These are phyloP conservation scores for Athene cunicularia DNA, from an alignment of 2,113 vertebrate genomes.

Conservation along the genomic window DNA sequence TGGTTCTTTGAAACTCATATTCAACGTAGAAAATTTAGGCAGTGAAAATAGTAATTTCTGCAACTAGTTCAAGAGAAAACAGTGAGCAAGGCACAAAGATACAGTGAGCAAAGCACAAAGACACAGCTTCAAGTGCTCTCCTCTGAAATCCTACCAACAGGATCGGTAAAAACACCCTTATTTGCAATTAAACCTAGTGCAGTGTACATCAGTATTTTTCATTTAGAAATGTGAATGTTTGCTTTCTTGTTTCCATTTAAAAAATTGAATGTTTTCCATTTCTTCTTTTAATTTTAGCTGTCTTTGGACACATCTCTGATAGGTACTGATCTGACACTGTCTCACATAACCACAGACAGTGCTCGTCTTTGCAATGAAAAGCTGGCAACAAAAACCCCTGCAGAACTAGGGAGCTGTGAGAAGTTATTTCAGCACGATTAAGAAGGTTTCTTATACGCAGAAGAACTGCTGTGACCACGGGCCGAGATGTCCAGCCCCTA, in stretches of 20 bases:
- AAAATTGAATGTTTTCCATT: not conserved
- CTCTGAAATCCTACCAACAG: not conserved
- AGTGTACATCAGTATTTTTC: accelerated
- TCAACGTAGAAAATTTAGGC: not conserved
- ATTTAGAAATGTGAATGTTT: not conserved
- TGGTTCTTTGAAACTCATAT: not conserved
- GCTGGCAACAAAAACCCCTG: accelerated
- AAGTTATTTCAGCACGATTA: not conserved
- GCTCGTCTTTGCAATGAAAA: accelerated
- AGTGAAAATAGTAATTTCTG: not conserved
- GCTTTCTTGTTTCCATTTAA: not conserved
- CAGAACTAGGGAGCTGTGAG: not conserved
- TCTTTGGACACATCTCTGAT: accelerated
- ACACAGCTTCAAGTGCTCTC: not conserved
- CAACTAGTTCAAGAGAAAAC: not conserved
- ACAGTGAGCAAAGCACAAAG: not conserved
- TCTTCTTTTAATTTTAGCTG: not conserved
- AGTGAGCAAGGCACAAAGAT: not conserved
- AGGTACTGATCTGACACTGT: not conserved
- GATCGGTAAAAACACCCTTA: not conserved
- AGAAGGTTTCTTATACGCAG: not conserved
- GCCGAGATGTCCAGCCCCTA: accelerated
- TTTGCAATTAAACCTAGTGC: not conserved
- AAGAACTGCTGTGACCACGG: not conserved
- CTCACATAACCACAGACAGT: accelerated